Conservation (phyloP, 23 tunicate species). For the Aplidium turbinatum region DNA sequence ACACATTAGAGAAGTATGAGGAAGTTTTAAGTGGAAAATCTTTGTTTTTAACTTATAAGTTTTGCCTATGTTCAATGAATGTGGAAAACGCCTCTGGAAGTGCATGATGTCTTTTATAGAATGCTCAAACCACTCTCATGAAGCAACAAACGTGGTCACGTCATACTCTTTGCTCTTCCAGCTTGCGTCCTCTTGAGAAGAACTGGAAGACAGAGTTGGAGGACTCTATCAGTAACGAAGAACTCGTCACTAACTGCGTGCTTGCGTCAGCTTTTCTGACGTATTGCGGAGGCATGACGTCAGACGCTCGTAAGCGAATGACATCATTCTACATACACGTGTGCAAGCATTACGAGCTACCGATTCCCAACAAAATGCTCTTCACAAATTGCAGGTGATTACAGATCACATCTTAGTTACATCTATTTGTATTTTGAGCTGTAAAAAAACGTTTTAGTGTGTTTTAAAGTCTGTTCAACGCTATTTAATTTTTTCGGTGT, state of each 20-base stretch:
- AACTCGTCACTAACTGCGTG: conserved; percentile 89
- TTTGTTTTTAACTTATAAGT: background rate
- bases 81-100: background rate
- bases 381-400: conserved; percentile 75
- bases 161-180: conserved; percentile 16
- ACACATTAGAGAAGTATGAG: conserved; percentile 79
- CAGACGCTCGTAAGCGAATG: conserved; percentile 76
- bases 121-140: too few species aligned
- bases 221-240: conserved; percentile 68
- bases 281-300: conserved; percentile 86
- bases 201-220: conserved; percentile 63
- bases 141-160: background rate
- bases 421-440: too few species aligned
- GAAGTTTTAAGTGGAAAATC: too few species aligned
- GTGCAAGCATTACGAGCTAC: conserved; percentile 89
- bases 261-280: conserved; percentile 80
- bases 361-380: conserved; percentile 79
- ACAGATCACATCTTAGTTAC: too few species aligned
- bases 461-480: background rate
- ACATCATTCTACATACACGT: conserved; percentile 79
- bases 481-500: too few species aligned
- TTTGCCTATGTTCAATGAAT: background rate
- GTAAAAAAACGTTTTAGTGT: too few species aligned
- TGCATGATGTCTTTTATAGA: background rate
- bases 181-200: conserved; percentile 69